phyloP scores from a whole-genome alignment of 2,113 vertebrate genomes.

The Tretioscincus oriximinensis region DNA sequence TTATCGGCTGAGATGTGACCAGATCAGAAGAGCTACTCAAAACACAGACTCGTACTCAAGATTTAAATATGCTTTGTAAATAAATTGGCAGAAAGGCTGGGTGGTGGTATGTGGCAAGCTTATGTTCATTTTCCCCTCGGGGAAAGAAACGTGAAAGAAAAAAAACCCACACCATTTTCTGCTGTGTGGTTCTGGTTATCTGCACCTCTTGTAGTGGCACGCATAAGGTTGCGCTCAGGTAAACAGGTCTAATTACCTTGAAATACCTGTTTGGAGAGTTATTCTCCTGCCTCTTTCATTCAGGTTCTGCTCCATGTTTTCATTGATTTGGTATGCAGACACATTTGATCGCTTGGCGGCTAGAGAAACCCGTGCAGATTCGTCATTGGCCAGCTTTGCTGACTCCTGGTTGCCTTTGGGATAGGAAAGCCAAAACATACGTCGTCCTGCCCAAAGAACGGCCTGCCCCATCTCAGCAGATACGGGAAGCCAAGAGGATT shows the following conservation, averaged over 20 bases:
- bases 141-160: too few species aligned
- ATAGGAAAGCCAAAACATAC: background rate
- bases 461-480: too few species aligned
- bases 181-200: background rate
- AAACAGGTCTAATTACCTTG: conserved; percentile 53
- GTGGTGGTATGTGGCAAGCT: background rate
- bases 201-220: conserved; percentile 37
- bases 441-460: too few species aligned
- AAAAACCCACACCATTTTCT: too few species aligned
- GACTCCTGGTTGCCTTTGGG: background rate
- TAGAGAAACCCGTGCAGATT: background rate
- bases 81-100: too few species aligned
- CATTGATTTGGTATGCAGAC: background rate
- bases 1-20: background rate
- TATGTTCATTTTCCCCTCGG: background rate
- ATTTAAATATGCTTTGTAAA: too few species aligned
- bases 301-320: conserved; percentile 13
- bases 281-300: background rate
- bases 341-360: background rate
- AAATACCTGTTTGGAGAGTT: conserved; percentile 55
- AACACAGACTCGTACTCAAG: too few species aligned
- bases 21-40: too few species aligned
- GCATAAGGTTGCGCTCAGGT: conserved; percentile 19
- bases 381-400: background rate
- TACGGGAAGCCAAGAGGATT: too few species aligned